Base-by-base conservation (phyloP, 2,888 invertebrate genomes). In the Trisateles emortualis region DNA sequence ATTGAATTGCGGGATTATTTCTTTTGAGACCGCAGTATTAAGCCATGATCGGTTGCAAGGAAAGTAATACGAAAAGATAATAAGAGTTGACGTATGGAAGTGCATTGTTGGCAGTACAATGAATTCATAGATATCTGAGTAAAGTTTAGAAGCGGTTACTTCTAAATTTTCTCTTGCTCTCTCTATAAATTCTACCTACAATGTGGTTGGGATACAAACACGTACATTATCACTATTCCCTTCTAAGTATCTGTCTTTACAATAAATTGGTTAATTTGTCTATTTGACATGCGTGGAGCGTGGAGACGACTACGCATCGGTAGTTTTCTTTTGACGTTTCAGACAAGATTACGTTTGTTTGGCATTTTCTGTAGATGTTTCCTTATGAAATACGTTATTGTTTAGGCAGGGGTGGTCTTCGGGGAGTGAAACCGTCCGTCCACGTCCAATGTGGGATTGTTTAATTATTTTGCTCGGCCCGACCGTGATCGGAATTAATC, bases 1-100 rank as follows among this genome's bases (percentile, higher is more conserved):
- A 90, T 91, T 89, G 87, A 85, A 87, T 88, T 84, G 82, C 71
- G 76, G 84, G 82, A 86, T 89, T 88, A 89, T 88, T 87, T 84
- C 85, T 85, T 85, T 86, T 82, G 80, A 79, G 72, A 78, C 76
- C 72, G 76, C 70, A 72, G 72, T 74, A 72, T 70, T 71, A 53
- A 73, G 68, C 76, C 68, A 70, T 76, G 79, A 75, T 76, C 77
- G 75, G 67, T 81, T 72, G 67, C 58, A 71, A 66, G 72, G 75
- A 79, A 82, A 83, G 81, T 76, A 79, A 78, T 81, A 78, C 73
- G 68, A 52, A 74, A 76, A 78, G 68, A 76, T 83, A 79, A 61
- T 61, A 50, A 60, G 53, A 49, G 47, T 68, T 66, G 49, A 45
- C 35, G 38, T 56, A 11, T 11, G 11, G 1, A 2, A 6, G 29